phyloP scores from a whole-genome alignment of 2,113 vertebrate genomes.

The Tenebrosternarchus preto region DNA sequence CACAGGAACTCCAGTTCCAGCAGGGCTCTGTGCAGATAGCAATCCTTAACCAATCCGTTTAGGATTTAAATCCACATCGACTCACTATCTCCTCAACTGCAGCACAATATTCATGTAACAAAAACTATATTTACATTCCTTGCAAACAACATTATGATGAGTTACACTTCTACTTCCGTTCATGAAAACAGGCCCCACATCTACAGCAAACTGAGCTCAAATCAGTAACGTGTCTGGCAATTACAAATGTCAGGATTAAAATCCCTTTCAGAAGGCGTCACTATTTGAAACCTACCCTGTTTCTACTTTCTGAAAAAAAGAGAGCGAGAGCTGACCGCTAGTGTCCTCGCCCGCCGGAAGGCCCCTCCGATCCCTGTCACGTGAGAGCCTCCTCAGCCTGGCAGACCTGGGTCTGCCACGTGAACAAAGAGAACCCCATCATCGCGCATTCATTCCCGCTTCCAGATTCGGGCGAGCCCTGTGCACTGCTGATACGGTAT shows the following conservation, averaged over 20 bases:
- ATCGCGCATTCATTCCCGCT: slow-evolving; percentile 39
- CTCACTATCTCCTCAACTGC: slow-evolving; percentile 36
- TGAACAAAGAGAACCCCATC: slow-evolving; percentile 58
- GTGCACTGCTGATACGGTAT: slow-evolving; percentile 52
- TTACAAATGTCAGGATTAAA: too few relatives aligned
- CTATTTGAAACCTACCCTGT: too few relatives aligned
- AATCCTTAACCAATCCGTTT: slow-evolving; percentile 63
- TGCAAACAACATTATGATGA: neutral
- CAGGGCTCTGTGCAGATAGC: slow-evolving; percentile 33
- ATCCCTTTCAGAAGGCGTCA: too few relatives aligned
- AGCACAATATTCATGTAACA: slow-evolving; percentile 2
- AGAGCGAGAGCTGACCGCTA: too few relatives aligned
- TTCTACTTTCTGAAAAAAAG: too few relatives aligned
- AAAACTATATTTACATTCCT: neutral
- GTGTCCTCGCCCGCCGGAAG: neutral
- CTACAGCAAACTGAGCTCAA: neutral
- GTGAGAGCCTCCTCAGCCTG: slow-evolving; percentile 45
- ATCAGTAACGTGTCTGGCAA: neutral
- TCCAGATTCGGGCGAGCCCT: neutral
- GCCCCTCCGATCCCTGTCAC: slow-evolving; percentile 25
- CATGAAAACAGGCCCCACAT: neutral
- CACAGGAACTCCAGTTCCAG: slow-evolving; percentile 9
- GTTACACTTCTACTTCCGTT: neutral
- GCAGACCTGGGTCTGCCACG: slow-evolving; percentile 17
- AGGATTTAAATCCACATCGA: slow-evolving; percentile 61